Evolutionary conservation across 1,140 invertebrate genomes (phyloP).

Genomic region (Trichonephila clavipes): DNA sequence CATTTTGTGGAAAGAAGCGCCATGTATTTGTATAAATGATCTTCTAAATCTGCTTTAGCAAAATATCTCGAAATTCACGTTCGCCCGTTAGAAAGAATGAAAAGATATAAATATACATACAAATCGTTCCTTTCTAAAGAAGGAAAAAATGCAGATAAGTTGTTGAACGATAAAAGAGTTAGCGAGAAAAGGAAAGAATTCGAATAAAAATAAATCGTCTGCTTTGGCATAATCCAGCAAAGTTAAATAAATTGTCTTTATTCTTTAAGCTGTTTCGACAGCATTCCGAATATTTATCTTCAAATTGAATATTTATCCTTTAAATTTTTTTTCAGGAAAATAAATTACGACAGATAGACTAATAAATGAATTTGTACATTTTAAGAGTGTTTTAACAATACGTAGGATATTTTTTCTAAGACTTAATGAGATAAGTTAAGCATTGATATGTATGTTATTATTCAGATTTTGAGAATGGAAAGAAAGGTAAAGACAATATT

Average conservation of each 20-base stretch:
- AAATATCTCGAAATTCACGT: slow-evolving; percentile 8
- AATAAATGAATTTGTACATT: background rate
- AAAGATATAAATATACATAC: slow-evolving; percentile 1
- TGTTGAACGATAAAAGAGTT: background rate
- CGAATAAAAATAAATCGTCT: slow-evolving; percentile 43
- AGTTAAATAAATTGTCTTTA: slow-evolving; percentile 48
- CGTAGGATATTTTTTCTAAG: background rate
- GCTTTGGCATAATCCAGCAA: slow-evolving; percentile 47
- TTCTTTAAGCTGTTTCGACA: slow-evolving; percentile 29
- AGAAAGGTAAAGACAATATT: background rate
- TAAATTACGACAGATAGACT: background rate
- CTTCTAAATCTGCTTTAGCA: background rate
- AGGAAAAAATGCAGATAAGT: slow-evolving; percentile 17
- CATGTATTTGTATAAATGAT: slow-evolving; percentile 38
- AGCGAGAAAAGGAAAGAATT: slow-evolving; percentile 29
- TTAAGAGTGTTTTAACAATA: background rate
- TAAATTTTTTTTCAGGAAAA: background rate
- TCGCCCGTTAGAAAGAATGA: background rate
- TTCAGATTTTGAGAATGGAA: background rate
- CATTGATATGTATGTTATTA: background rate
- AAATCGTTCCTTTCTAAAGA: background rate
- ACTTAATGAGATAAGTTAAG: background rate
- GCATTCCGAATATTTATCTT: slow-evolving; percentile 7
- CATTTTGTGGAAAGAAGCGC: slow-evolving; percentile 1
- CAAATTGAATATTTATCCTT: slow-evolving; percentile 19